Base-by-base conservation (phyloP, 1,140 invertebrate species). In the Polypedilum vanderplanki region DNA sequence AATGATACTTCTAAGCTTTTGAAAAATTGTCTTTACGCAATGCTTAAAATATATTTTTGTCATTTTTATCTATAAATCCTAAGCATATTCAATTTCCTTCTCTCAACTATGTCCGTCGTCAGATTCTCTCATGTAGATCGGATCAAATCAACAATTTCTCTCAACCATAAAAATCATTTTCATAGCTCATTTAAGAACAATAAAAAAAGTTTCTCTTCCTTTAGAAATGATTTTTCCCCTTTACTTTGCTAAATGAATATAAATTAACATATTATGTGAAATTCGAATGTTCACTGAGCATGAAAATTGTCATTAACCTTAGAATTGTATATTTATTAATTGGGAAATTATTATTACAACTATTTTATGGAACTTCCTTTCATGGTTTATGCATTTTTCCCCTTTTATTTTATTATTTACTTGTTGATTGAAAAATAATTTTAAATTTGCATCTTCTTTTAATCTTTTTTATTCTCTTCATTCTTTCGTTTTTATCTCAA, bases 111-210 rank as follows among this genome's bases (percentile, higher is more conserved):
- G n/a, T 57, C 24, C 46, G n/a, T 57, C 46, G 12, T 57, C 46
- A 57, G 46, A 12, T 57, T 15, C 10, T 57, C n/a, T 12, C 46
- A 57, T 17, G n/a, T 57, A 15, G 46, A 57, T 15, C 10, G 10
- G 46, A 12, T n/a, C n/a, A n/a, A n/a, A n/a, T n/a, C n/a, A n/a
- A n/a, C n/a, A 18, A 70, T 18, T 20, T 18, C 20, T 70, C 24
- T 70, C 65, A 70, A 70, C 65, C 65, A 70, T 18, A 70, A 70
- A 70, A 70, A 20, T 70, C n/a, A 70, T 20, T 70, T 70, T 18
- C 7, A 17, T 33, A 33, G 18, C 46, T 57, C 46, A 57, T 57
- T 57, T 57, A 70, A 70, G 24, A 70, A 70, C 15, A 70, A 18
- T n/a, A 70, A 18, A 70, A 70, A 70, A 70, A n/a, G 18, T 18